Base-by-base conservation (phyloP, 2,888 invertebrate genomes). In the Tholera decimalis region DNA sequence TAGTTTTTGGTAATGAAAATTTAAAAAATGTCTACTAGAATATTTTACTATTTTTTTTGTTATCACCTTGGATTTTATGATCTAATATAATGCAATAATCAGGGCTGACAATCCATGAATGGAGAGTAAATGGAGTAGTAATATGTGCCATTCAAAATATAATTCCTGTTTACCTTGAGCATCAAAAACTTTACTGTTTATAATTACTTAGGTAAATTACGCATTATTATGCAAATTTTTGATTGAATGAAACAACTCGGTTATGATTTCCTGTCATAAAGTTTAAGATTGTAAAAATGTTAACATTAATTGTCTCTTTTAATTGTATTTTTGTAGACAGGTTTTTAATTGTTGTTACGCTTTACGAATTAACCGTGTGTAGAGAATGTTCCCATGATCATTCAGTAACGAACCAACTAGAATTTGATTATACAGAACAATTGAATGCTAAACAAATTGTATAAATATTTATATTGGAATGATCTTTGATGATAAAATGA, bases 301-400 rank as follows among this genome's bases (percentile, higher is more conserved):
- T 24, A 55, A 73, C 54, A 59, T 59, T 59, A 77, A 64, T 64
- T 24, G 28, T 39, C 24, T 59, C 55, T 59, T 56, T 66, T 56
- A 13, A n/a, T 33, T 37, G 33, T n/a, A 5, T 56, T 59, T 43
- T 59, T 55, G 44, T 41, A 44, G 39, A 65, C 77, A 28, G 28
- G 64, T 59, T 44, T 76, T 64, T 77, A 59, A 72, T 65, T 65
- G 53, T 53, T 59, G 28, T 26, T 56, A 56, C 33, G 44, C 44
- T 65, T 74, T 77, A 57, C 72, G 77, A 72, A 72, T 74, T 77
- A 76, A 76, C 39, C 58, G 37, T 44, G 20, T 56, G 72, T 56
- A 54, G 37, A 39, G 30, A 53, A 49, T 30, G 51, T 57, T 73
- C 49, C 49, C 50, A 70, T 70, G 57, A 39, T 49, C 44, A 46